These are phyloP conservation scores for Actinostola sp. DNA, from an alignment of 92 coral and sea anemone genomes.

Conservation along the genomic window DNA sequence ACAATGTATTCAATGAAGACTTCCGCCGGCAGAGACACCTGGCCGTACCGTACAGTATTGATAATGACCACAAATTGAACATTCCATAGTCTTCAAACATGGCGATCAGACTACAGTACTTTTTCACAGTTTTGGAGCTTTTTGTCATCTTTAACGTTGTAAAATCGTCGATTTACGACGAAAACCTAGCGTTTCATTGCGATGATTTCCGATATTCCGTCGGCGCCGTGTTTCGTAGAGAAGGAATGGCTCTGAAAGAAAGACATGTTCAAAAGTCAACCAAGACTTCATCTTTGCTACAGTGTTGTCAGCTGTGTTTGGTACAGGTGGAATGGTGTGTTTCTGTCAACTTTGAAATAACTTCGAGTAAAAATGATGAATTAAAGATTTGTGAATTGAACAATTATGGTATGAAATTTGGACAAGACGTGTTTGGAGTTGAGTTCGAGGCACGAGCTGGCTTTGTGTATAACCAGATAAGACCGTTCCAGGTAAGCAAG, in stretches of 20 bases:
- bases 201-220: constrained; percentile 3
- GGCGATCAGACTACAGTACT: not conserved
- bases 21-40: no score
- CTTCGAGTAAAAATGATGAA: not conserved
- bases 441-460: constrained; percentile 8
- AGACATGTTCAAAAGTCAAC: constrained; percentile 13
- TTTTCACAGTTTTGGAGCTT: not conserved
- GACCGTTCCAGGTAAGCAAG: constrained; percentile 12
- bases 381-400: constrained; percentile 15
- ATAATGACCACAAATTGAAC: no score
- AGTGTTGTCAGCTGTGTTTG: constrained; percentile 23
- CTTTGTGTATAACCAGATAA: constrained; percentile 4
- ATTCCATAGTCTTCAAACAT: no score
- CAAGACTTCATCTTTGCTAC: constrained; percentile 7
- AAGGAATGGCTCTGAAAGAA: constrained; percentile 1
- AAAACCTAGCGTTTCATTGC: constrained; percentile 15
- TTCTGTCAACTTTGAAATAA: constrained; percentile 19
- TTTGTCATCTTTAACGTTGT: not conserved
- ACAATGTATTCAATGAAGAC: no score
- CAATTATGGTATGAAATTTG: not conserved
- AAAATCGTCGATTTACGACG: not conserved
- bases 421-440: constrained; percentile 3
- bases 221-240: constrained; percentile 8
- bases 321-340: constrained; percentile 18
- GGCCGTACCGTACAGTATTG: no score